A percentile compares a stretch with the other conserved stretches of the same genome.
These are phyloP conservation scores for Amblyopsis rosae DNA, from an alignment of 2,113 vertebrate species.

Conservation along the genomic window DNA sequence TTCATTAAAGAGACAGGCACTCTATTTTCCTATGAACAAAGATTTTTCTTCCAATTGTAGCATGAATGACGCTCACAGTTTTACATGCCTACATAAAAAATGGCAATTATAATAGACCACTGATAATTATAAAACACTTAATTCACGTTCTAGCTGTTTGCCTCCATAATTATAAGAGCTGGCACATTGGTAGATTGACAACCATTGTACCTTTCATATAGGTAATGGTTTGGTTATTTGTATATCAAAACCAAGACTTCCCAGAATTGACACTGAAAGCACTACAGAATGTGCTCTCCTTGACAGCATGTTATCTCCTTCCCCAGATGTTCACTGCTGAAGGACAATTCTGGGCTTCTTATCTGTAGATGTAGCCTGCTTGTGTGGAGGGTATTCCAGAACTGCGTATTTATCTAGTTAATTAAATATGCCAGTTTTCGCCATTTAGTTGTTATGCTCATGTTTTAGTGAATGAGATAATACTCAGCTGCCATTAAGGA, in stretches of 20 bases:
- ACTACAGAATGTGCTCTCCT: neutral
- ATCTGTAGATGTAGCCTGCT: conserved; percentile 31
- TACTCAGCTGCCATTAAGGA: conserved; percentile 41
- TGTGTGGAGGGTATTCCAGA: conserved; percentile 19
- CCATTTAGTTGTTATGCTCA: conserved; percentile 31
- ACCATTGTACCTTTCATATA: conserved; percentile 35
- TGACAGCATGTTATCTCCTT: conserved; percentile 42
- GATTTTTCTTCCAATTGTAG: conserved; percentile 37
- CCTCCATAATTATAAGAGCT: conserved; percentile 5
- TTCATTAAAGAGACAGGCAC: conserved; percentile 73
- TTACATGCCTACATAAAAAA: conserved; percentile 3
- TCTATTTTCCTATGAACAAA: conserved; percentile 65
- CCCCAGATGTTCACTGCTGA: conserved; percentile 49
- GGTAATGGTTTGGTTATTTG: neutral
- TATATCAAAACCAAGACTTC: neutral
- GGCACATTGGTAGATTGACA: conserved; percentile 21
- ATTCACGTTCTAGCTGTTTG: neutral
- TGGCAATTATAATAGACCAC: neutral
- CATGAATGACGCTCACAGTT: conserved; percentile 18
- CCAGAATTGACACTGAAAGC: conserved; percentile 19
- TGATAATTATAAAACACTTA: too few species aligned
- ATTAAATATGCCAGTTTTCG: conserved; percentile 49
- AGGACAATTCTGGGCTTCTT: conserved; percentile 27
- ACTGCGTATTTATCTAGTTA: conserved; percentile 46
- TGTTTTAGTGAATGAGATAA: conserved; percentile 47